phyloP scores from a whole-genome alignment of 2,888 invertebrate species.

The Drosophila neonasuta region DNA sequence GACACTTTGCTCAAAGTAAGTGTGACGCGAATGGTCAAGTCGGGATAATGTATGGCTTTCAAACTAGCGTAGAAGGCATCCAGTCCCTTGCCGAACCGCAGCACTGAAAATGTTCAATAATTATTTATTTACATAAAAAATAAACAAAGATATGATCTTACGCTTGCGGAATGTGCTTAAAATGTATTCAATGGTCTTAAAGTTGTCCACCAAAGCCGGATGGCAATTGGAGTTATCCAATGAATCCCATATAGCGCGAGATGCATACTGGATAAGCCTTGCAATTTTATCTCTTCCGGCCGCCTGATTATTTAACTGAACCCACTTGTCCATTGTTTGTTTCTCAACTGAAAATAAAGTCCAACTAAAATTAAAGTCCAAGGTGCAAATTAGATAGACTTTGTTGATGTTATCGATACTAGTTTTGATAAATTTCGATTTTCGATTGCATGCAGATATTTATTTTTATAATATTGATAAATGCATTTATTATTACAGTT shows the following conservation, averaged over 20 bases:
- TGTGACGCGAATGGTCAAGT: constrained; percentile 87
- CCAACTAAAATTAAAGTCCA: constrained; percentile 55
- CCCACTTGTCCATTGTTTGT: constrained; percentile 80
- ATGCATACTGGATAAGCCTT: constrained; percentile 90
- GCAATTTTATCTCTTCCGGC: constrained; percentile 82
- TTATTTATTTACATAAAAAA: neutral
- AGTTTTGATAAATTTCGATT: too few relatives aligned
- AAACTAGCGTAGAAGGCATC: constrained; percentile 91
- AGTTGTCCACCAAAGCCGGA: constrained; percentile 87
- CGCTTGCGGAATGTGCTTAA: constrained; percentile 93
- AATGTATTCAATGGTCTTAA: constrained; percentile 91
- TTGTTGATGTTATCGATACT: too few relatives aligned
- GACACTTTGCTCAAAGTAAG: constrained; percentile 91
- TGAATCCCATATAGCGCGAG: constrained; percentile 90
- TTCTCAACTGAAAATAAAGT: constrained; percentile 40
- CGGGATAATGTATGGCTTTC: constrained; percentile 88
- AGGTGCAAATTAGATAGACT: constrained; percentile 54
- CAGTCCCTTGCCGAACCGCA: constrained; percentile 92
- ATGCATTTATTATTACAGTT: too few relatives aligned
- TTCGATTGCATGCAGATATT: too few relatives aligned
- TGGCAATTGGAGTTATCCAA: constrained; percentile 84
- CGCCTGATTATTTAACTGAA: constrained; percentile 79
- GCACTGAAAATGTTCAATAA: constrained; percentile 84
- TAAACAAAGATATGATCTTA: constrained; percentile 82
- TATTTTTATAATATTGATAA: too few relatives aligned